Percentiles rank a stretch among this genome's conserved stretches.
Evolutionary conservation across 2,888 invertebrate genomes (phyloP).

Genomic region (Eupithecia exiguata): DNA sequence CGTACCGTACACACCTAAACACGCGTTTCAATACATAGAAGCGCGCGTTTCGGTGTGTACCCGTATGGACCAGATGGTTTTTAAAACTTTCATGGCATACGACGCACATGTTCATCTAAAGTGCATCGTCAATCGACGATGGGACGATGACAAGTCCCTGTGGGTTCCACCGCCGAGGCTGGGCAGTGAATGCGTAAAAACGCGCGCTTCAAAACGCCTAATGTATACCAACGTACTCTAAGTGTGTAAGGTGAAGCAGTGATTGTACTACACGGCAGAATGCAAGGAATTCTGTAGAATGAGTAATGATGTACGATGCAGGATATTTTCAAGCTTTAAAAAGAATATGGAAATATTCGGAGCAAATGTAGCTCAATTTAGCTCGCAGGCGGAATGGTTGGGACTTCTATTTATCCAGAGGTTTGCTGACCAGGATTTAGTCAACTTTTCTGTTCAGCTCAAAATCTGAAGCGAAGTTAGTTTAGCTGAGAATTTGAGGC

Average conservation of each 20-base stretch:
- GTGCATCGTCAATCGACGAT: neutral
- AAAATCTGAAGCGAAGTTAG: slow-evolving; percentile 5
- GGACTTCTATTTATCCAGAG: neutral
- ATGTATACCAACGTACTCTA: neutral
- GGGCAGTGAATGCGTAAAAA: neutral
- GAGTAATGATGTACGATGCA: slow-evolving; percentile 7
- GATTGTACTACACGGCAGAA: slow-evolving; percentile 3
- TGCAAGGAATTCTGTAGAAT: slow-evolving; percentile 2
- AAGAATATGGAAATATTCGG: slow-evolving; percentile 4
- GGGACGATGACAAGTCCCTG: neutral
- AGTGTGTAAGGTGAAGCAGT: neutral
- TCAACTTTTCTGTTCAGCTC: neutral
- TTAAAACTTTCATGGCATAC: neutral
- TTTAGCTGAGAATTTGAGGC: neutral
- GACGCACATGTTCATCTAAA: neutral
- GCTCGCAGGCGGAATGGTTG: neutral
- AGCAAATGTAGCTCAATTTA: slow-evolving; percentile 8
- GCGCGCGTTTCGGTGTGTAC: neutral
- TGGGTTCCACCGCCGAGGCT: neutral
- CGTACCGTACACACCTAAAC: neutral
- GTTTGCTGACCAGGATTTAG: slow-evolving; percentile 10
- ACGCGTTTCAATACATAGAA: neutral
- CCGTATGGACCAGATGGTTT: neutral
- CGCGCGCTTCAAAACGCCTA: neutral
- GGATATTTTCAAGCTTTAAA: slow-evolving; percentile 3